Conservation (phyloP, 1,140 invertebrate species). For the Acromyrmex heyeri region DNA sequence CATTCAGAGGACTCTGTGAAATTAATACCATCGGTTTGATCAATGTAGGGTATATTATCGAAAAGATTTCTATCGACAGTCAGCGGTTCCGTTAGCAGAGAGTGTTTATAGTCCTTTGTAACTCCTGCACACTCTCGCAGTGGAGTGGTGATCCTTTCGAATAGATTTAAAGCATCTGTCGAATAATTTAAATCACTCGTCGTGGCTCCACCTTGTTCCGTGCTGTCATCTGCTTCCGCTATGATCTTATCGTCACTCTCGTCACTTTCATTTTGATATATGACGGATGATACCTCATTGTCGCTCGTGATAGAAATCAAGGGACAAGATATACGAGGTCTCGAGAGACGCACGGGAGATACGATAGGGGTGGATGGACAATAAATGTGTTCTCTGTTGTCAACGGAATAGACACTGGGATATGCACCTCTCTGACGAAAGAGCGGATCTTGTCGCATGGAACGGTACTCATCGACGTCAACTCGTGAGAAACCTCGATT, state of each 20-base stretch:
- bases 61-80: conserved; percentile 68
- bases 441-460: conserved; percentile 6
- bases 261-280: conserved; percentile 52
- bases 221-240: conserved; percentile 13
- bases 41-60: conserved; percentile 81
- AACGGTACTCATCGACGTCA: conserved; percentile 6
- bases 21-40: conserved; percentile 72
- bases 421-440: conserved; percentile 7
- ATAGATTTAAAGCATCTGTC: not conserved
- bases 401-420: not conserved
- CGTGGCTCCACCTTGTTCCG: not conserved
- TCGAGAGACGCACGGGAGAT: not conserved
- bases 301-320: conserved; percentile 50
- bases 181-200: not conserved
- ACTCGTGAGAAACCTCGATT: conserved; percentile 29
- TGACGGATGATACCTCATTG: conserved; percentile 28
- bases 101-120: not conserved
- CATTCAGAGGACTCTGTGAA: conserved; percentile 1
- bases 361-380: conserved; percentile 51
- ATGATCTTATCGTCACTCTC: conserved; percentile 33
- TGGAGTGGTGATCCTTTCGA: conserved; percentile 31
- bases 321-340: conserved; percentile 33
- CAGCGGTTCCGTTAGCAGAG: not conserved
- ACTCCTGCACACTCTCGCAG: conserved; percentile 13
- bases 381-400: conserved; percentile 3